phyloP scores from a whole-genome alignment of 2,113 vertebrate genomes.

The Buteo buteo region DNA sequence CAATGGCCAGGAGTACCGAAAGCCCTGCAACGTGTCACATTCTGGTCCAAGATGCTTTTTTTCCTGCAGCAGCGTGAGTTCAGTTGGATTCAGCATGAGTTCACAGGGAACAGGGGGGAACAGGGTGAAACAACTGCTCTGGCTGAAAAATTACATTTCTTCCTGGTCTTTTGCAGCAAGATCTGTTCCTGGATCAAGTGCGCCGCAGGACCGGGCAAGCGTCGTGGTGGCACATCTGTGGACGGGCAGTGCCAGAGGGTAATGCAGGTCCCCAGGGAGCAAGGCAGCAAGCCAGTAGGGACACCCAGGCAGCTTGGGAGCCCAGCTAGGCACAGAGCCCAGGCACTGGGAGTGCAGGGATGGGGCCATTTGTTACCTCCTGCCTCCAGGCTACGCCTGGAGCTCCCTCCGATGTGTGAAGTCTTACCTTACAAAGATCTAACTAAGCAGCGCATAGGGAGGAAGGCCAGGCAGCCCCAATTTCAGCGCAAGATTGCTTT shows the following conservation, averaged over 20 bases:
- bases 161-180: not conserved
- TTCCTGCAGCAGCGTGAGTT: not conserved
- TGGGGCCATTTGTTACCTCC: not conserved
- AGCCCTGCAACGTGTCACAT: not conserved
- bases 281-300: not conserved
- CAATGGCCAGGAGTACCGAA: fast-evolving
- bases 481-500: not conserved
- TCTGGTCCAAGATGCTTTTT: not conserved
- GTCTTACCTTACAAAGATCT: too few relatives aligned
- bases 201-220: not conserved
- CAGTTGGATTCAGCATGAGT: not conserved
- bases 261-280: not conserved
- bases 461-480: not conserved
- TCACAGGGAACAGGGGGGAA: not conserved
- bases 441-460: not conserved
- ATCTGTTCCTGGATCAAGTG: not conserved
- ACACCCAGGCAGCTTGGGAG: not conserved
- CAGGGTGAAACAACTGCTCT: not conserved
- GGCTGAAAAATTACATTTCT: not conserved
- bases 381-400: too few relatives aligned
- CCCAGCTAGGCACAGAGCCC: not conserved
- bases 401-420: too few relatives aligned
- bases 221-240: fast-evolving
- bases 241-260: too few relatives aligned
- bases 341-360: fast-evolving